Conservation (phyloP, 1,140 invertebrate species). For the Atta texana region DNA sequence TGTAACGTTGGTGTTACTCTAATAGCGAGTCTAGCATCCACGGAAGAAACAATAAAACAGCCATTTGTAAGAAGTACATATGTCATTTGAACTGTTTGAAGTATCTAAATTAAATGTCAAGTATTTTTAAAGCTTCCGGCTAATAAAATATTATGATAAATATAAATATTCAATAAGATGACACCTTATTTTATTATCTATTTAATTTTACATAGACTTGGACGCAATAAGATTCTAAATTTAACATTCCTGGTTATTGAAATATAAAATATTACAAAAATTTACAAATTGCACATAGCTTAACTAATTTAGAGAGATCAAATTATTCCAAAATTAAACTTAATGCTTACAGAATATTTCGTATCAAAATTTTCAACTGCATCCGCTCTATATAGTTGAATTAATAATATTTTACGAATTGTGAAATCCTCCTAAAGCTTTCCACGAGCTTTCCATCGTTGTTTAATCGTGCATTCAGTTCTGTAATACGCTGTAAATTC, state of each 20-base stretch:
- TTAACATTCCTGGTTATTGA: neutral
- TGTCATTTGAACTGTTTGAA: slow-evolving; percentile 16
- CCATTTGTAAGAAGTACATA: slow-evolving; percentile 28
- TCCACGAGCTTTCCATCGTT: slow-evolving; percentile 25
- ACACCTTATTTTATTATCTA: neutral
- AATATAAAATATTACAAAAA: slow-evolving; percentile 14
- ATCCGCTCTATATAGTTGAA: neutral
- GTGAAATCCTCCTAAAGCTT: slow-evolving; percentile 25
- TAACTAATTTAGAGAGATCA: slow-evolving; percentile 8
- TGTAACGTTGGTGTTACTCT: slow-evolving; percentile 17
- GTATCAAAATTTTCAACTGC: slow-evolving; percentile 22
- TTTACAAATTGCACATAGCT: slow-evolving; percentile 18
- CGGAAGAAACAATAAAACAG: slow-evolving; percentile 54
- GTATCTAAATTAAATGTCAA: neutral
- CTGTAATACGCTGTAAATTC: slow-evolving; percentile 31
- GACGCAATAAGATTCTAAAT: neutral
- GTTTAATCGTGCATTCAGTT: slow-evolving; percentile 32
- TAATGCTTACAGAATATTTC: neutral
- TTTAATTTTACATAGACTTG: neutral
- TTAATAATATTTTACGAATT: slow-evolving; percentile 47
- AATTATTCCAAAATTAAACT: slow-evolving; percentile 28
- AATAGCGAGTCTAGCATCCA: slow-evolving; percentile 16
- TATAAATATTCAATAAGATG: neutral
- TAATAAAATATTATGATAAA: neutral
- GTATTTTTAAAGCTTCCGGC: neutral